A percentile compares a stretch with the other conserved stretches of the same genome.
Evolutionary conservation across 2,113 vertebrate species (phyloP).

Genomic region (Oreochromis spilurus): DNA sequence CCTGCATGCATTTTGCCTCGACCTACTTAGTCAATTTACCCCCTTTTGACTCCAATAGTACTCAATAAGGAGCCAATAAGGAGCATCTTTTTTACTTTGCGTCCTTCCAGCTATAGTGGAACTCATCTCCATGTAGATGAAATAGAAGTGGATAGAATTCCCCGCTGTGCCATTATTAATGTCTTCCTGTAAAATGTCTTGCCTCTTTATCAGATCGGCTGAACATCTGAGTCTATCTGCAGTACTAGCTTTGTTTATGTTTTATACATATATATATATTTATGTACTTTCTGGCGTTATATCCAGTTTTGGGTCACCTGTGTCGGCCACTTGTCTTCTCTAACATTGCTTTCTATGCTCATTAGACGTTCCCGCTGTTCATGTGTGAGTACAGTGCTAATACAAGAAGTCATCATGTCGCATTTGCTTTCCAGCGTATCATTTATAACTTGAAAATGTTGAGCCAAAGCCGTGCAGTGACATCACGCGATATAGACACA

Average conservation of each 20-base stretch:
- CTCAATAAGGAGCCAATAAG: slow-evolving; percentile 37
- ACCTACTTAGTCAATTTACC: slow-evolving; percentile 64
- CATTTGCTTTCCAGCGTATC: neutral
- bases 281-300: neutral
- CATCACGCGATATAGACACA: slow-evolving; percentile 1
- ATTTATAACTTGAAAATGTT: neutral
- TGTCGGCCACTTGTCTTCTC: neutral
- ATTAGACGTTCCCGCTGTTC: neutral
- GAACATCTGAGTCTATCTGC: slow-evolving; percentile 5
- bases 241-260: neutral
- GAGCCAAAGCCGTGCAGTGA: slow-evolving; percentile 1
- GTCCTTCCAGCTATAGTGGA: slow-evolving; percentile 2
- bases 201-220: slow-evolving; percentile 1
- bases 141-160: slow-evolving; percentile 6
- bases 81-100: neutral
- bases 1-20: slow-evolving; percentile 30
- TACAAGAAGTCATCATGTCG: neutral
- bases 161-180: slow-evolving; percentile 32
- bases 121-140: neutral
- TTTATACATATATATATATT: neutral
- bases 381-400: neutral
- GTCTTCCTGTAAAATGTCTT: slow-evolving; percentile 2
- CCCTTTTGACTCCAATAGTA: slow-evolving; percentile 51
- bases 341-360: neutral
- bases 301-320: neutral